Evolutionary conservation across 2,888 invertebrate genomes (phyloP).

Genomic region (Euplagia quadripunctaria): DNA sequence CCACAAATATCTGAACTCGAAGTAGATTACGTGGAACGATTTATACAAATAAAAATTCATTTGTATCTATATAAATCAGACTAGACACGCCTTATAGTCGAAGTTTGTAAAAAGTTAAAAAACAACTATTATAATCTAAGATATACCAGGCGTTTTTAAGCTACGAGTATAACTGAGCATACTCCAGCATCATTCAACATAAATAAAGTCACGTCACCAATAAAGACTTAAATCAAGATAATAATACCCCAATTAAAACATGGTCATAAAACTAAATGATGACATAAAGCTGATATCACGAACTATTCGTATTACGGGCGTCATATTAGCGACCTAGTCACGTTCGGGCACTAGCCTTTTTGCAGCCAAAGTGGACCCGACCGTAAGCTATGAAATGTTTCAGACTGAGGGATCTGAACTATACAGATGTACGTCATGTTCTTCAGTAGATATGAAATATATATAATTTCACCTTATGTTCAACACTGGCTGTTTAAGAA

Average conservation of each 20-base stretch:
- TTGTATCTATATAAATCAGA: too few relatives aligned
- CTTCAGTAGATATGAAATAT: background rate
- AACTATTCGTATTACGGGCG: conserved; percentile 13
- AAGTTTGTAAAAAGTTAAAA: background rate
- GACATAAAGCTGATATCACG: conserved; percentile 15
- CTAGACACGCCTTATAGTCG: background rate
- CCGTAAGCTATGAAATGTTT: conserved; percentile 20
- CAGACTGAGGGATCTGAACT: conserved; percentile 8
- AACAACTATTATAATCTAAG: background rate
- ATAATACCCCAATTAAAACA: conserved; percentile 17
- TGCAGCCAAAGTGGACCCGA: conserved; percentile 20
- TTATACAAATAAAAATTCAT: too few relatives aligned
- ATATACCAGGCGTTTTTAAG: too few relatives aligned
- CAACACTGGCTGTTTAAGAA: background rate
- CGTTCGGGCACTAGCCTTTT: conserved; percentile 19
- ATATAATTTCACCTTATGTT: background rate
- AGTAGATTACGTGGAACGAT: too few relatives aligned
- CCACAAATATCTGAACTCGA: too few relatives aligned
- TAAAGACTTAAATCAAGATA: conserved; percentile 11
- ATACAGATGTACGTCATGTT: conserved; percentile 7
- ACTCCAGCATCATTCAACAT: background rate
- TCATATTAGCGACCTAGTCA: conserved; percentile 16
- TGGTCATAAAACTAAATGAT: conserved; percentile 22
- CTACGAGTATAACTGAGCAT: background rate
- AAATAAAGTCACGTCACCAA: background rate